phyloP scores from a whole-genome alignment of 2,797 vertebrate species.

The Clangula hyemalis region DNA sequence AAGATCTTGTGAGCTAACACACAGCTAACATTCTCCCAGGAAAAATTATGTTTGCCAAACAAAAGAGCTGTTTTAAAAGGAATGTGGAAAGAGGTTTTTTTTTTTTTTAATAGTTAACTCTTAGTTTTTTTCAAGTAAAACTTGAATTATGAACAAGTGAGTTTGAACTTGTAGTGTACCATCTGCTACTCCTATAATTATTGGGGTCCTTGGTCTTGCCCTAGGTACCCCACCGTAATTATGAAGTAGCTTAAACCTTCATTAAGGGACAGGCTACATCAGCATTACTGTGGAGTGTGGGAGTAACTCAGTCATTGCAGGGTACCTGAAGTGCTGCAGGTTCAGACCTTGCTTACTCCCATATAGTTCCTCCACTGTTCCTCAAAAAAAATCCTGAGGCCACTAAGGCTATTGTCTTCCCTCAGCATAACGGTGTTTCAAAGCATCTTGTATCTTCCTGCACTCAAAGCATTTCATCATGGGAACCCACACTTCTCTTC shows the following conservation, averaged over 20 bases:
- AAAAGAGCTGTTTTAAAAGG: not conserved
- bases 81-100: not conserved
- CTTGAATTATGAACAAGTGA: not conserved
- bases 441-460: not conserved
- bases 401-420: not conserved
- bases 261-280: not conserved
- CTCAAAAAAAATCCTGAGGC: not conserved
- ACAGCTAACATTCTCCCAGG: not conserved
- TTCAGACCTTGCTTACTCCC: not conserved
- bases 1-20: not conserved
- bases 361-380: accelerated
- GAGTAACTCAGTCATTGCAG: not conserved
- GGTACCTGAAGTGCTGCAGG: not conserved
- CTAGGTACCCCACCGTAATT: not conserved
- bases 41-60: not conserved
- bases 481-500: not conserved
- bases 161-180: not conserved
- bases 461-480: not conserved
- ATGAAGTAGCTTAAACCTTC: not conserved
- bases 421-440: not conserved
- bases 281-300: not conserved
- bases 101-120: not conserved
- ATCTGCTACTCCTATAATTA: not conserved
- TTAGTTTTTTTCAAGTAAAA: not conserved
- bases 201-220: not conserved